A percentile compares a stretch with the other conserved stretches of the same genome.
phyloP scores from a whole-genome alignment of 2,113 vertebrate genomes.

The Dasyprocta punctata region DNA sequence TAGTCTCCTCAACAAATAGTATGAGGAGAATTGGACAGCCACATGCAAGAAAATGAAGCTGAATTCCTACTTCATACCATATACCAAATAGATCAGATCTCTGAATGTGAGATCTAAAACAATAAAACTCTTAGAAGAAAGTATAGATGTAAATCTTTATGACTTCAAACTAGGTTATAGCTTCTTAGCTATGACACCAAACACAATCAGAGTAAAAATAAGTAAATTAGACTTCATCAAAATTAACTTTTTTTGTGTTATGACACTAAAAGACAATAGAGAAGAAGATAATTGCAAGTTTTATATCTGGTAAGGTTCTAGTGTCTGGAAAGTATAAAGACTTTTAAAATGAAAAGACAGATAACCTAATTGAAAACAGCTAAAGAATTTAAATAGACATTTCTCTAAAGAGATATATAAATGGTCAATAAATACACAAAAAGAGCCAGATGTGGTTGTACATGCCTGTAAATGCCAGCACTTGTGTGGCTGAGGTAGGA shows the following conservation, averaged over 20 bases:
- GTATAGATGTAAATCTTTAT: background rate
- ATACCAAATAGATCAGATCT: background rate
- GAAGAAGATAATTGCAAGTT: background rate
- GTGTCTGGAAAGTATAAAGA: slow-evolving; percentile 15
- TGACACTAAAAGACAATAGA: background rate
- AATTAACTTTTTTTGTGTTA: slow-evolving; percentile 16
- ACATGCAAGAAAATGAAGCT: background rate
- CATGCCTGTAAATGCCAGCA: too few species aligned
- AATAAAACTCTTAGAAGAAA: background rate
- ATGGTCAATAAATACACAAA: background rate
- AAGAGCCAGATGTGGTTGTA: background rate
- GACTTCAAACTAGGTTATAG: background rate
- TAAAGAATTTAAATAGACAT: background rate
- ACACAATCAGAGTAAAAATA: slow-evolving; percentile 28
- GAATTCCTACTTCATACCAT: background rate
- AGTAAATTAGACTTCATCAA: background rate
- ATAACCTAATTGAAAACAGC: background rate
- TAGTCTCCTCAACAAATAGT: background rate
- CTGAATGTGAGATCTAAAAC: background rate
- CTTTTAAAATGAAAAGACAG: background rate
- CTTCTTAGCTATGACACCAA: slow-evolving; percentile 28
- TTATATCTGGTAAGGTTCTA: background rate
- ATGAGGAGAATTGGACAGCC: background rate
- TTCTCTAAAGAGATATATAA: background rate
- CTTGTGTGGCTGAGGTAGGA: background rate